Evolutionary conservation across 2,113 vertebrate genomes (phyloP).

Genomic region (Myotis brandtii): DNA sequence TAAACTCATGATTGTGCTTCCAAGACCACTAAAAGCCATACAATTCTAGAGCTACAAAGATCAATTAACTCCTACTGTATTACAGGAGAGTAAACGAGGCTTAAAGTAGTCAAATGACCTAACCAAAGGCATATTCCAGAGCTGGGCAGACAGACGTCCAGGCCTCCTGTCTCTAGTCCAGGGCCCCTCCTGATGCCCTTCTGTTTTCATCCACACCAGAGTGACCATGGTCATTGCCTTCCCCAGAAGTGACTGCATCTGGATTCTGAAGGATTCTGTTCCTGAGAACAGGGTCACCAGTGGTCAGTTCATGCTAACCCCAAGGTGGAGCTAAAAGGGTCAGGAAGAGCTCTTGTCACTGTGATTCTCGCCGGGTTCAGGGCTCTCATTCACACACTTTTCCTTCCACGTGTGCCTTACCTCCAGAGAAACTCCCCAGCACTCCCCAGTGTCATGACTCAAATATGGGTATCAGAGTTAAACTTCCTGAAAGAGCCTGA

Average conservation of each 20-base stretch:
- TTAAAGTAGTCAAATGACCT: neutral
- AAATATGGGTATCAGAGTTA: neutral
- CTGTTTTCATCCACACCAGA: neutral
- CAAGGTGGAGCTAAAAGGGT: neutral
- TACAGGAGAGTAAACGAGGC: neutral
- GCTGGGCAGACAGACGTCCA: too few relatives aligned
- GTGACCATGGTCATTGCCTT: neutral
- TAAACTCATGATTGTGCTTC: neutral
- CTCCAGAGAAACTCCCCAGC: neutral
- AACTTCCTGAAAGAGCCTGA: neutral
- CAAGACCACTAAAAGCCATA: constrained; percentile 13
- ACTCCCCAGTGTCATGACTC: neutral
- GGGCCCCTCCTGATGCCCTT: neutral
- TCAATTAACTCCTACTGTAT: neutral
- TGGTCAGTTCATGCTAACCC: neutral
- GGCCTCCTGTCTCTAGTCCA: neutral
- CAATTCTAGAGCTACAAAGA: neutral
- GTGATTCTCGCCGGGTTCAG: neutral
- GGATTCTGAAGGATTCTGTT: neutral
- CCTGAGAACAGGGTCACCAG: neutral
- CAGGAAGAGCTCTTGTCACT: neutral
- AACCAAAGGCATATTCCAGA: neutral
- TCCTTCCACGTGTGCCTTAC: neutral
- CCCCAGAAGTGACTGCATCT: neutral
- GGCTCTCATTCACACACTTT: neutral